Percentiles rank a stretch among this genome's conserved stretches.
phyloP scores from a whole-genome alignment of 2,888 invertebrate species.

The Pherbina coryleti region DNA sequence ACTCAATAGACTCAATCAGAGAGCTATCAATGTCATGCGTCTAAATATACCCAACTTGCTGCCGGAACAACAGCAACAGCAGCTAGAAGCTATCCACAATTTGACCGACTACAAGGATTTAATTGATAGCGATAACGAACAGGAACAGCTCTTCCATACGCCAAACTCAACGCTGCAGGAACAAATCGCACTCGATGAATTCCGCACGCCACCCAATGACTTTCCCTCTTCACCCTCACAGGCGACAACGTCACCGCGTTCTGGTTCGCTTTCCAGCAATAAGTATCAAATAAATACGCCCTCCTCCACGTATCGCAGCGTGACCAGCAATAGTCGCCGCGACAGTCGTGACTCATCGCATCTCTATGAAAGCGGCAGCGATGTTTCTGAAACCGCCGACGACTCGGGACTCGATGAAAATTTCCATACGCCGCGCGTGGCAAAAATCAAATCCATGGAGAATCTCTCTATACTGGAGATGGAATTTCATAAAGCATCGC shows the following conservation, averaged over 20 bases:
- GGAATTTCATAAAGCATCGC: slow-evolving; percentile 67
- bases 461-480: slow-evolving; percentile 68
- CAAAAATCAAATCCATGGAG: slow-evolving; percentile 69
- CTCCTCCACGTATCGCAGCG: slow-evolving; percentile 55
- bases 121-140: slow-evolving; percentile 57
- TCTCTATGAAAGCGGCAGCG: slow-evolving; percentile 55
- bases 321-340: slow-evolving; percentile 52
- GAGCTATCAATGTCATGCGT: slow-evolving; percentile 67
- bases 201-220: slow-evolving; percentile 65
- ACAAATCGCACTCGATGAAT: slow-evolving; percentile 58
- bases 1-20: slow-evolving; percentile 70
- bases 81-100: slow-evolving; percentile 32
- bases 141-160: slow-evolving; percentile 62
- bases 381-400: slow-evolving; percentile 58
- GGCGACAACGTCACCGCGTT: background rate
- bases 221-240: slow-evolving; percentile 54
- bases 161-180: slow-evolving; percentile 65
- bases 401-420: slow-evolving; percentile 68
- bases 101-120: slow-evolving; percentile 42
- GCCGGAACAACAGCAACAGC: slow-evolving; percentile 50
- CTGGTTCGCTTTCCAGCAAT: slow-evolving; percentile 20
- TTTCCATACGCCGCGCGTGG: slow-evolving; percentile 67
- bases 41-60: slow-evolving; percentile 64
- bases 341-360: slow-evolving; percentile 52
- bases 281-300: slow-evolving; percentile 55